Evolutionary conservation across 1,140 invertebrate species (phyloP).

Genomic region (Drosophila kurseongensis): DNA sequence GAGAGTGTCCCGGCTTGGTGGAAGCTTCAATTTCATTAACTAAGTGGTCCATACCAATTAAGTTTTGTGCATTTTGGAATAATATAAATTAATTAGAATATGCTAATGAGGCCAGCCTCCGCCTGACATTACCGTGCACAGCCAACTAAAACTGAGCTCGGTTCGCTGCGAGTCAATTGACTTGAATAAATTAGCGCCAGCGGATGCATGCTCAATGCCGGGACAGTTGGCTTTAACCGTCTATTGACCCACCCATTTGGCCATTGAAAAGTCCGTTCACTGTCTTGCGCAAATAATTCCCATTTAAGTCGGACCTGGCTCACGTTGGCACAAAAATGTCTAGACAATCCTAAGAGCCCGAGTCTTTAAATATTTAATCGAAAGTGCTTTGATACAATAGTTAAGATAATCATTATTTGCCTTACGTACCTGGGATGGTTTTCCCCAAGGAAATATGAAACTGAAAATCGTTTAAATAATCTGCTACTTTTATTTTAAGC

Average conservation of each 20-base stretch:
- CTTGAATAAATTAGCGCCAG: conserved; percentile 76
- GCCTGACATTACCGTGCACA: conserved; percentile 17
- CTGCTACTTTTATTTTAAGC: no score
- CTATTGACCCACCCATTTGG: conserved; percentile 20
- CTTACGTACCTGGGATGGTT: no score
- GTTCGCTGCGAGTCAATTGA: conserved; percentile 65
- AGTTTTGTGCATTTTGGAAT: conserved; percentile 80
- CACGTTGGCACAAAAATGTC: conserved; percentile 13
- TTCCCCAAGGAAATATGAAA: no score
- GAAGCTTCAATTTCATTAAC: conserved; percentile 79
- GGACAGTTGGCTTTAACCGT: conserved; percentile 44
- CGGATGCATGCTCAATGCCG: conserved; percentile 54
- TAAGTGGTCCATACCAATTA: conserved; percentile 80
- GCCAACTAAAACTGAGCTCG: conserved; percentile 5
- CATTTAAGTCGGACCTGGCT: conserved; percentile 10
- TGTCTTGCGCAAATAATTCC: conserved; percentile 32
- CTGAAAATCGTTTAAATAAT: no score
- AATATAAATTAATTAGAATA: conserved; percentile 84
- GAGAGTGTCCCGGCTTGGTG: conserved; percentile 2
- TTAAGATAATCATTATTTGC: neutral
- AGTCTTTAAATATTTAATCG: neutral
- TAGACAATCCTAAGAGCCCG: neutral
- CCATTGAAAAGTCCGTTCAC: conserved; percentile 11
- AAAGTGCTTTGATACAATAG: conserved; percentile 6
- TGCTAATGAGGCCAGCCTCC: conserved; percentile 64